Base-by-base conservation (phyloP, 2,888 invertebrate genomes). In the Lordiphosa fenestrarum region DNA sequence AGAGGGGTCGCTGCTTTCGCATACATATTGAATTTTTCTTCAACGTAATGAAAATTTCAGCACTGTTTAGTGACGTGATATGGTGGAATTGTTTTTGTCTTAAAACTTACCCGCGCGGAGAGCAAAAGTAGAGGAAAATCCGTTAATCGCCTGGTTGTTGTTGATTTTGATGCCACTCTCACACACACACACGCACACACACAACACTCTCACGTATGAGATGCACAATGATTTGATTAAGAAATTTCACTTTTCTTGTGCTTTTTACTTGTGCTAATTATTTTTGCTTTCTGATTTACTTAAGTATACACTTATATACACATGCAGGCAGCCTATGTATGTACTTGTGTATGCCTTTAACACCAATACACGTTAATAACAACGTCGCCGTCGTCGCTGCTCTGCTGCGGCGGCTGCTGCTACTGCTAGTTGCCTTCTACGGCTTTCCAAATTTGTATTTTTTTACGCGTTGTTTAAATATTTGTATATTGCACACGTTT, bases 21-120 rank as follows among this genome's bases (percentile, higher is more conserved):
- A 77, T 81, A 77, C 82, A 77, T 77, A 81, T 77, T 82, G 73
- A 81, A 74, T 72, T 77, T 77, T 70, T 81, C 74, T 69, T 82
- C 66, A 69, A 65, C 75, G 71, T 73, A 77, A 82, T 77, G 82
- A 77, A 82, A 82, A 78, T 78, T 81, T 81, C 48, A 80, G 73
- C 73, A 57, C 70, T 37, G 50, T 61, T 62, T 60, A 53, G 53
- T 61, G 54, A 48, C 53, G 57, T 35, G 33, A 49, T 40, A 15
- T 44, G 42, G 25, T 9, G 9, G 25, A 42, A 30, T 30, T 30
- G 46, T 30, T 49, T 12, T 12, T 36, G 37, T 7, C 36, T 37
- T 55, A 30, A 55, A 60, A 70, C 77, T 77, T 82, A 77, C 66
- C 77, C 80, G 71, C 51, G 61, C 54, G 46, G 56, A 73, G 62